A percentile compares a stretch with the other conserved stretches of the same genome.
These are phyloP conservation scores for Callosobruchus maculatus DNA, from an alignment of 2,888 invertebrate species.

Conservation along the genomic window DNA sequence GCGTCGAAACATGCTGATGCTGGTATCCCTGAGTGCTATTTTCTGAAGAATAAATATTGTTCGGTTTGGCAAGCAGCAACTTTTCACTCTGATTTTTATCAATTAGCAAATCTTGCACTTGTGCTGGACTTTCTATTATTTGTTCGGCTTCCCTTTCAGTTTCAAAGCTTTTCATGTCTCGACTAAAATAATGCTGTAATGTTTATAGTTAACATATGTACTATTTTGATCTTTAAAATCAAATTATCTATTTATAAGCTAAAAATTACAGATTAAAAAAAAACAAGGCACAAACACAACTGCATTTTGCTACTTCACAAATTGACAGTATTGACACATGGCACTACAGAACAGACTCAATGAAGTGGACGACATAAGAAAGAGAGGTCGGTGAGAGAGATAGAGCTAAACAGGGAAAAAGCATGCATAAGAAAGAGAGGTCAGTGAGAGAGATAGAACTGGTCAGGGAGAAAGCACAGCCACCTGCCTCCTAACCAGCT, in stretches of 20 bases:
- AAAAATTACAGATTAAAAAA: neutral
- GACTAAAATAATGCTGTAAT: neutral
- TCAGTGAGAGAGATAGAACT: no score
- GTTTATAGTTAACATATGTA: neutral
- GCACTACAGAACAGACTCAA: no score
- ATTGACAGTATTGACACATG: no score
- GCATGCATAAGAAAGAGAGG: no score
- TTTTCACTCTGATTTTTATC: constrained; percentile 10
- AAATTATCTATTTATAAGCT: neutral
- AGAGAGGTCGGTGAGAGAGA: no score
- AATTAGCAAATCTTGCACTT: constrained; percentile 13
- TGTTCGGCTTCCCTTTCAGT: constrained; percentile 10
- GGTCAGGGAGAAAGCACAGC: no score
- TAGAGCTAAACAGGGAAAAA: no score
- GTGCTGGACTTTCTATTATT: constrained; percentile 9
- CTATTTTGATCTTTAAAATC: neutral
- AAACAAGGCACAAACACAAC: neutral
- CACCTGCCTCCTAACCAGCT: no score
- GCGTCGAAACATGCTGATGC: constrained; percentile 5
- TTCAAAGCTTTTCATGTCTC: constrained; percentile 25
- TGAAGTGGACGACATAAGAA: no score
- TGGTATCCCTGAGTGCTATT: constrained; percentile 5
- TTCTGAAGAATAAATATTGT: constrained; percentile 3
- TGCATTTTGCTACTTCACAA: neutral
- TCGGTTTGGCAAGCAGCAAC: constrained; percentile 4